Conservation (phyloP, 2,113 vertebrate genomes). For the Tachycineta bicolor region DNA sequence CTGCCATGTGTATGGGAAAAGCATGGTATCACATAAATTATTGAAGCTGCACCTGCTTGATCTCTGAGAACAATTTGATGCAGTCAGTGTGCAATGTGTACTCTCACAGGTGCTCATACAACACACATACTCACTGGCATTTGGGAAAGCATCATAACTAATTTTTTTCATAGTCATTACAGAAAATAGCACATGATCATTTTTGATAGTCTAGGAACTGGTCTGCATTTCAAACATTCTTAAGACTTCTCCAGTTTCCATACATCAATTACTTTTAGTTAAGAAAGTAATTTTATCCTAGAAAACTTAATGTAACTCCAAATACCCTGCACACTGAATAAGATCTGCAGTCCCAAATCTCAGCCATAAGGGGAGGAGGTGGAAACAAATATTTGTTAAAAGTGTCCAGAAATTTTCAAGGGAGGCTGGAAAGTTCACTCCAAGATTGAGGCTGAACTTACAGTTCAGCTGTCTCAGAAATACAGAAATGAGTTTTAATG, state of each 20-base stretch:
- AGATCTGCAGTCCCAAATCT: not conserved
- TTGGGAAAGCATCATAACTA: not conserved
- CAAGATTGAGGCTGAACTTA: not conserved
- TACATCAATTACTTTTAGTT: not conserved
- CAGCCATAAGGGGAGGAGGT: not conserved
- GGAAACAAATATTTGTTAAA: not conserved
- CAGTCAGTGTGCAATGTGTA: not conserved
- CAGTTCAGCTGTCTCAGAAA: not conserved
- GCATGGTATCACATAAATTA: not conserved
- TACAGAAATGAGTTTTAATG: not conserved
- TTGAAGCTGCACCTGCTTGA: not conserved
- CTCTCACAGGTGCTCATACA: not conserved
- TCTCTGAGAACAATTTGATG: not conserved
- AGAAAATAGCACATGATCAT: not conserved
- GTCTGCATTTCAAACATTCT: not conserved
- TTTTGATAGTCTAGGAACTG: not conserved
- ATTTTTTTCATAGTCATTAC: not conserved
- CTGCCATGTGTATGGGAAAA: not conserved
- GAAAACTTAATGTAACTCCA: not conserved
- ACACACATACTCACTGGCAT: not conserved
- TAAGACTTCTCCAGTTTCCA: not conserved
- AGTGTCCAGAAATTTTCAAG: not conserved
- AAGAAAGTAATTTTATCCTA: not conserved
- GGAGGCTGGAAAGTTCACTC: not conserved
- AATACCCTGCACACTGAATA: not conserved